Evolutionary conservation across 2,888 invertebrate genomes (phyloP).

Genomic region (Argyresthia albistria): DNA sequence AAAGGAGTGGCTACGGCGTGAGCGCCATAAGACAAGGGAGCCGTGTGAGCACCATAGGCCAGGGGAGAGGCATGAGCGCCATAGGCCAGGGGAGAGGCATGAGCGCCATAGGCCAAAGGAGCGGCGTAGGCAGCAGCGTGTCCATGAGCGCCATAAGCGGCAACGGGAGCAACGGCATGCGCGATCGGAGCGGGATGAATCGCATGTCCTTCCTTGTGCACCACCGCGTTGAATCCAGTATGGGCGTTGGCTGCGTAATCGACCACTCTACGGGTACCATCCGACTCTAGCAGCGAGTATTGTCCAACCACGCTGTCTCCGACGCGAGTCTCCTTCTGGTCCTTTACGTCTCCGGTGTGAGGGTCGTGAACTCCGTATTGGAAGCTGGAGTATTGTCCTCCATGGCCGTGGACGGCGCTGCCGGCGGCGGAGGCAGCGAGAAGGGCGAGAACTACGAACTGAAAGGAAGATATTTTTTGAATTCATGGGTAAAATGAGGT

Average conservation of each 20-base stretch:
- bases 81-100: conserved; percentile 6
- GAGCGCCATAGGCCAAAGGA: conserved; percentile 1
- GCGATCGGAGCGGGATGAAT: conserved; percentile 39
- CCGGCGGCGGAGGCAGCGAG: conserved; percentile 55
- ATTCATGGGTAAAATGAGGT: no score
- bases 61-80: conserved; percentile 10
- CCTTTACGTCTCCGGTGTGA: conserved; percentile 63
- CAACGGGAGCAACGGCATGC: conserved; percentile 8
- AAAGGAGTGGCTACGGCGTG: conserved; percentile 5
- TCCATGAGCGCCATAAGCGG: conserved; percentile 15
- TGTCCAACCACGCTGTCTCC: conserved; percentile 75
- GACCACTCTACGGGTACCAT: conserved; percentile 75
- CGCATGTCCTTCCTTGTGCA: conserved; percentile 30
- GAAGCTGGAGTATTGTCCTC: conserved; percentile 52
- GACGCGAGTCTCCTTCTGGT: conserved; percentile 75
- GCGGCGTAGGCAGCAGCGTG: conserved; percentile 18
- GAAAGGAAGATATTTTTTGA: conserved; percentile 23
- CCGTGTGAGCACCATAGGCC: conserved; percentile 10
- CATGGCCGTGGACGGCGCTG: conserved; percentile 42
- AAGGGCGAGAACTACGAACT: conserved; percentile 59
- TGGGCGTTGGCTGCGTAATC: conserved; percentile 61
- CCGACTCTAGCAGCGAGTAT: conserved; percentile 69
- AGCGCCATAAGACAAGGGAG: conserved; percentile 6
- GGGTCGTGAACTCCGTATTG: conserved; percentile 62
- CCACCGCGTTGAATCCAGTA: conserved; percentile 42